Conservation (phyloP, 2,888 invertebrate species). For the Lasioglossum calceatum region DNA sequence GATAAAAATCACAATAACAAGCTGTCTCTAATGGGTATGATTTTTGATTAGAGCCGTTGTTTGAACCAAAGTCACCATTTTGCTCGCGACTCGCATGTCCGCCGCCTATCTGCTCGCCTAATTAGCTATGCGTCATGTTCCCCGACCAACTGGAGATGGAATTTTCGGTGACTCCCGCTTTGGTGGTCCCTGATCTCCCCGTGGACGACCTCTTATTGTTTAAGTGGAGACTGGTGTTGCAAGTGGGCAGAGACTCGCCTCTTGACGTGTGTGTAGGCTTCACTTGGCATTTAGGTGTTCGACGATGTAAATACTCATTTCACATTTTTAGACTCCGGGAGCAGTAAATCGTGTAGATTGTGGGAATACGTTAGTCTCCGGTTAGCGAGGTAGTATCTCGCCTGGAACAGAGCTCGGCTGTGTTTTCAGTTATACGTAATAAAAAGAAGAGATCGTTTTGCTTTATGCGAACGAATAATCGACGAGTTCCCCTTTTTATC, state of each 20-base stretch:
- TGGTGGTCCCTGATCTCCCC: background rate
- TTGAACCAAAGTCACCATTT: slow-evolving; percentile 6
- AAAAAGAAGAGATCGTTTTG: background rate
- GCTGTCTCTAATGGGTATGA: background rate
- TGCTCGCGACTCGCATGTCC: slow-evolving; percentile 34
- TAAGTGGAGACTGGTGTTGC: background rate
- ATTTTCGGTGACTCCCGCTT: background rate
- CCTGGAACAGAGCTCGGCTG: background rate
- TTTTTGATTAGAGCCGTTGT: background rate
- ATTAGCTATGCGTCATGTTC: slow-evolving; percentile 27
- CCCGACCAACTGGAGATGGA: background rate
- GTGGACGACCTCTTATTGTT: background rate
- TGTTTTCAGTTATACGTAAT: background rate
- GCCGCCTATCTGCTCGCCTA: slow-evolving; percentile 21
- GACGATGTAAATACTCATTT: slow-evolving; percentile 2
- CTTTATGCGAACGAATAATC: background rate
- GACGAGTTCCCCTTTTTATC: background rate
- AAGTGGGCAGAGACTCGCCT: background rate
- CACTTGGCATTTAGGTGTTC: background rate
- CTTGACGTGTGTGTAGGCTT: background rate
- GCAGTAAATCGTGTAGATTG: background rate
- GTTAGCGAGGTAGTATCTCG: background rate
- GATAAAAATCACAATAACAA: background rate
- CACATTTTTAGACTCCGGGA: slow-evolving; percentile 14
- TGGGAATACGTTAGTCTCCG: background rate